Percentiles rank a stretch among this genome's conserved stretches.
phyloP scores from a whole-genome alignment of 2,797 vertebrate species.

The Chloroceryle amazona region DNA sequence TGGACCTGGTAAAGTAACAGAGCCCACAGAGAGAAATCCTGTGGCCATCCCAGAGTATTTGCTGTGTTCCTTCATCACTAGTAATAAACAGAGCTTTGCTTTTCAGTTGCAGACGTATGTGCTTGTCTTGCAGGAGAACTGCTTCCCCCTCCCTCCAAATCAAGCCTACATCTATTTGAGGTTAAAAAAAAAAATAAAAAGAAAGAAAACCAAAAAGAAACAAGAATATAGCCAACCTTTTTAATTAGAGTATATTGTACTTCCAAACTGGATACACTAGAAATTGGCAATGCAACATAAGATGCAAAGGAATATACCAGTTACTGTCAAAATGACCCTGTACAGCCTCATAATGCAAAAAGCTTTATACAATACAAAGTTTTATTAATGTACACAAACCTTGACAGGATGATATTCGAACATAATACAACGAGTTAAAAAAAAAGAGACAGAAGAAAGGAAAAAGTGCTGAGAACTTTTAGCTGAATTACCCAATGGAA shows the following conservation, averaged over 20 bases:
- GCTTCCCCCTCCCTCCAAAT: background rate
- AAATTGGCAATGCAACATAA: slow-evolving; percentile 99
- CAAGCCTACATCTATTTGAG: background rate
- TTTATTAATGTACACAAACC: slow-evolving; percentile 90
- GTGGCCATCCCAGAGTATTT: no score
- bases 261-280: slow-evolving; percentile 99
- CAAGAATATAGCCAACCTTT: slow-evolving; percentile 83
- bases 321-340: slow-evolving; percentile 99
- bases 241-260: slow-evolving; percentile 98
- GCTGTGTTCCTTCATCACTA: background rate
- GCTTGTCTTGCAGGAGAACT: background rate
- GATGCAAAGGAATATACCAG: slow-evolving; percentile 93
- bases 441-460: slow-evolving; percentile 82
- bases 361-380: slow-evolving; percentile 99
- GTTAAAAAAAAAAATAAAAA: background rate
- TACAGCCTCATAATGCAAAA: slow-evolving; percentile 98
- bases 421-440: slow-evolving; percentile 85
- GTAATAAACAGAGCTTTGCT: background rate
- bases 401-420: slow-evolving; percentile 82
- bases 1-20: background rate
- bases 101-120: background rate
- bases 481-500: slow-evolving; percentile 84
- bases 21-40: background rate
- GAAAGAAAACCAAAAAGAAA: slow-evolving; percentile 62
- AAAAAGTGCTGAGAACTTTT: slow-evolving; percentile 83